phyloP scores from a whole-genome alignment of 1,140 invertebrate species.

The Microplitis mediator region DNA sequence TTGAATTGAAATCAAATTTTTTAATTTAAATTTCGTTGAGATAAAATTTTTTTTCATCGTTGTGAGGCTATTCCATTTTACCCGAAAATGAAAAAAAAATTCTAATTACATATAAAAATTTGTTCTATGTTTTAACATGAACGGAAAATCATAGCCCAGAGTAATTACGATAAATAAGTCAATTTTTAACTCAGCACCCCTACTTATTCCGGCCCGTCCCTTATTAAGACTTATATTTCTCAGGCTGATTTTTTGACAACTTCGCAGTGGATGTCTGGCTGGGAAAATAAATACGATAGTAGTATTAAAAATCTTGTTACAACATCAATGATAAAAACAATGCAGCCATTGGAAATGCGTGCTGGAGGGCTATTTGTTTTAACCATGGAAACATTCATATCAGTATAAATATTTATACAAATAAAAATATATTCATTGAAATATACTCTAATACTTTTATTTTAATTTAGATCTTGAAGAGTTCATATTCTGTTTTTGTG shows the following conservation, averaged over 20 bases:
- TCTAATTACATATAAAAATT: too few species aligned
- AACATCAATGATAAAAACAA: slow-evolving; percentile 22
- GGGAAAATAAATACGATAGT: slow-evolving; percentile 21
- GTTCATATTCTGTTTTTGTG: slow-evolving; percentile 31
- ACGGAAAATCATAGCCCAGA: too few species aligned
- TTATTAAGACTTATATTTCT: background rate
- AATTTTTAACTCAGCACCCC: too few species aligned
- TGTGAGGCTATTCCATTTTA: too few species aligned
- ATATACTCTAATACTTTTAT: background rate
- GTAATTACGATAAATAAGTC: too few species aligned
- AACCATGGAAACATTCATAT: slow-evolving; percentile 30
- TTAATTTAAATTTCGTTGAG: too few species aligned
- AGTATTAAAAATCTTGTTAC: slow-evolving; percentile 3
- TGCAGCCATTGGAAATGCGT: slow-evolving; percentile 21
- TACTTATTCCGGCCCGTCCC: background rate
- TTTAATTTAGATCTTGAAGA: slow-evolving; percentile 21
- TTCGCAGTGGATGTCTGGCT: slow-evolving; percentile 30
- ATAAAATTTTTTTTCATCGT: too few species aligned
- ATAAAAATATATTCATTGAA: too few species aligned
- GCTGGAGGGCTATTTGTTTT: slow-evolving; percentile 30
- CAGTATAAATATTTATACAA: background rate
- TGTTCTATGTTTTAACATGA: too few species aligned
- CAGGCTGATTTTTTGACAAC: slow-evolving; percentile 12
- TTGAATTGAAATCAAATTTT: too few species aligned
- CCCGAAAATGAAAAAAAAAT: too few species aligned